Conservation (phyloP, 2,797 vertebrate genomes). For the Coreius guichenoti region DNA sequence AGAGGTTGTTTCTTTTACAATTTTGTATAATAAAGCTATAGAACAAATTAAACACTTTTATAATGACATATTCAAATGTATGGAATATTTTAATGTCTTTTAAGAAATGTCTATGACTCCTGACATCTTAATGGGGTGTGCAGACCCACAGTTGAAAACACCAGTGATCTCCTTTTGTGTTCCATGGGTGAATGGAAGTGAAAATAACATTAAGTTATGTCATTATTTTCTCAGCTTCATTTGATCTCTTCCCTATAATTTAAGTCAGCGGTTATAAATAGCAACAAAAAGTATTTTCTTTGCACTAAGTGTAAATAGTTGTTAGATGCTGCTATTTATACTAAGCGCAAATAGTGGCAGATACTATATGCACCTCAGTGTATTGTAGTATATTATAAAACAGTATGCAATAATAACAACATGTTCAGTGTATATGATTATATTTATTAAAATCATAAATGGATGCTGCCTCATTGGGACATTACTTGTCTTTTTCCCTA, state of each 20-base stretch:
- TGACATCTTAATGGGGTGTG: not conserved
- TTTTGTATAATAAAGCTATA: not conserved
- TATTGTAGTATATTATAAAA: no score
- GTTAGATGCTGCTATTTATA: not conserved
- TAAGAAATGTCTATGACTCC: not conserved
- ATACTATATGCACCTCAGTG: no score
- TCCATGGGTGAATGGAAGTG: not conserved
- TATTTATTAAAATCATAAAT: not conserved
- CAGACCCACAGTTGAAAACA: not conserved
- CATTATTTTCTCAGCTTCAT: not conserved
- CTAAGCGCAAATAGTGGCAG: not conserved
- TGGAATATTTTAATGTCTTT: not conserved
- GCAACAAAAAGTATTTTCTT: not conserved
- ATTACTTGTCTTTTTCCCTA: no score
- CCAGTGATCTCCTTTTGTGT: not conserved
- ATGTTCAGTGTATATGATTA: not conserved
- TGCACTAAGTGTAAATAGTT: not conserved
- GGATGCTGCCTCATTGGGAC: no score
- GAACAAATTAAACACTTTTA: not conserved
- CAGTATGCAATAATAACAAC: no score
- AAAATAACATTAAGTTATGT: not conserved
- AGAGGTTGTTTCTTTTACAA: not conserved
- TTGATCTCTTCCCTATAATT: not conserved
- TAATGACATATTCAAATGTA: not conserved
- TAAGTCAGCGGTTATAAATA: not conserved